Evolutionary conservation across 2,113 vertebrate species (phyloP), one percentile per base, ranked within the genome.

Genomic region (Excalfactoria chinensis): DNA sequence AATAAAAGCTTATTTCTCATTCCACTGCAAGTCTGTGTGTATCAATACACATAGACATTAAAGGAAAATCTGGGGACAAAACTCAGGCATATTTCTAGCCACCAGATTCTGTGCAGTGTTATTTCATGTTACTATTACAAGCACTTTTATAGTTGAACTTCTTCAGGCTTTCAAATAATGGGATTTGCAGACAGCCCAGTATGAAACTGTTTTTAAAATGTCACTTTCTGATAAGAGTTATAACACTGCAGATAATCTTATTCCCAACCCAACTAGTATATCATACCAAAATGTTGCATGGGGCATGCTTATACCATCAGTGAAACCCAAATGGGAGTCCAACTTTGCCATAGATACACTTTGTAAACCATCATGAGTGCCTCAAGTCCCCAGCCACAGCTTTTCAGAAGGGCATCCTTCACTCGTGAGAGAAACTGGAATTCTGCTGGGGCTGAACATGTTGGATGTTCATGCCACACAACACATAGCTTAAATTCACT

Each of bases 401-500:
- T 73, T 84, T 53, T 30, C 18, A 32, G 30, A 8, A 44, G 15
- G 5, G 22, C 4, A 56, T 1, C 13, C 11, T 83, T n/a, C 32
- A 35, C 21, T 25, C 49, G 3, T 2, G 6, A 20, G 12, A n/a
- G 30, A 40, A 51, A 19, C 44, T 8, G 58, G 35, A 30, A 51
- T 59, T 78, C 28, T 51, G 11, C 35, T 58, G 43, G 7, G 35
- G 9, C 32, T 83, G 56, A 32, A 77, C 2, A 4, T 28, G 6
- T 49, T 48, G 20, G 35, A 30, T 6, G 17, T 15, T 35, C 73
- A 26, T 26, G 40, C 40, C 55, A 16, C 17, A 30, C 41, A 35
- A 64, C 0, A 0, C 3, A 1, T 23, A 18, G 6, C 66, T 71
- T 43, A n/a, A 58, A 71, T 49, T 71, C 25, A 43, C 23, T 40